Evolutionary conservation across 2,113 vertebrate genomes (phyloP).

Genomic region (Hypanus sabinus): DNA sequence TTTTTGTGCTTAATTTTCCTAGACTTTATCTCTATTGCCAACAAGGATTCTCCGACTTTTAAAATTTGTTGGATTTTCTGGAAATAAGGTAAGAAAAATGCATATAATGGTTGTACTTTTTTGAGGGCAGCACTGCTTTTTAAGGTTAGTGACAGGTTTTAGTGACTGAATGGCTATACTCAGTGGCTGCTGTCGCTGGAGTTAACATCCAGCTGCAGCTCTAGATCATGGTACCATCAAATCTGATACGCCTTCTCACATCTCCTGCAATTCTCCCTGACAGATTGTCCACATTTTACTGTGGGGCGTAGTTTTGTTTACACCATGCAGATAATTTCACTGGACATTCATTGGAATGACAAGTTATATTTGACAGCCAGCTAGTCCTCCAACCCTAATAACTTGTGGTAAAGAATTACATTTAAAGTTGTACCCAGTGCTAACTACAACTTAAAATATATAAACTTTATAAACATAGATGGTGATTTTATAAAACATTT

Average conservation of each 20-base stretch:
- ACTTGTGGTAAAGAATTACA: neutral
- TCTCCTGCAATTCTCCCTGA: neutral
- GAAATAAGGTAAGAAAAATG: slow-evolving; percentile 78
- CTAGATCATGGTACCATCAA: too few species aligned
- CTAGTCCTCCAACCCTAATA: neutral
- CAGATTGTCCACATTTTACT: neutral
- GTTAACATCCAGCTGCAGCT: too few species aligned
- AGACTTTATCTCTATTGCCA: slow-evolving; percentile 94
- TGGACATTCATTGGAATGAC: neutral
- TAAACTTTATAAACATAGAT: too few species aligned
- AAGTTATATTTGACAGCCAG: too few species aligned
- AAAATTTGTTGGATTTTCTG: slow-evolving; percentile 94
- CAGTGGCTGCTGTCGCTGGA: too few species aligned
- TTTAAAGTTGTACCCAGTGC: too few species aligned
- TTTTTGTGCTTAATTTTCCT: neutral
- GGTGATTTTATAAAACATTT: neutral
- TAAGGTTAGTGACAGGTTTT: neutral
- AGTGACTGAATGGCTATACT: neutral
- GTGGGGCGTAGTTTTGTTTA: neutral
- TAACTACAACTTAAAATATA: too few species aligned
- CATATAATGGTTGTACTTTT: neutral
- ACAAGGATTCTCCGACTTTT: slow-evolving; percentile 80
- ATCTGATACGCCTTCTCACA: too few species aligned
- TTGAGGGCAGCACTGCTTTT: neutral
- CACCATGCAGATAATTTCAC: neutral